A percentile compares a stretch with the other conserved stretches of the same genome.
These are phyloP conservation scores for Sebastes nivosus DNA, from an alignment of 2,797 vertebrate genomes.

Conservation along the genomic window DNA sequence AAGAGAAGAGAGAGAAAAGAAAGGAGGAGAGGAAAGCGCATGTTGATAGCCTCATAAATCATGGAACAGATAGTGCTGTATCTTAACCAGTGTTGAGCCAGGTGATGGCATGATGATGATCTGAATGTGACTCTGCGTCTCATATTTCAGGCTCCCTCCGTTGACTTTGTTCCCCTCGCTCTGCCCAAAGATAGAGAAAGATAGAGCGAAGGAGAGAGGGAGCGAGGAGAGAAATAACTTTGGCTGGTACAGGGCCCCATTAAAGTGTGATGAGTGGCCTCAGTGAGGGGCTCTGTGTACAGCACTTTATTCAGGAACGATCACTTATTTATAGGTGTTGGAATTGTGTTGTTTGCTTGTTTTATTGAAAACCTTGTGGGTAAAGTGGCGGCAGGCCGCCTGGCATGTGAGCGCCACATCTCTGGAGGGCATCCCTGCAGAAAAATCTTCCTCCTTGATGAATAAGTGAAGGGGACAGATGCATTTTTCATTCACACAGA, in stretches of 20 bases:
- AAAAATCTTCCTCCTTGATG: slow-evolving; percentile 79
- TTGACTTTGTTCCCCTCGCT: slow-evolving; percentile 33
- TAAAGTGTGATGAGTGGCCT: slow-evolving; percentile 83
- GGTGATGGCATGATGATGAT: slow-evolving; percentile 63
- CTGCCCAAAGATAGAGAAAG: slow-evolving; percentile 41
- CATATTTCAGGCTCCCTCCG: slow-evolving; percentile 27
- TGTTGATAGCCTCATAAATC: slow-evolving; percentile 74
- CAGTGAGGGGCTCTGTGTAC: slow-evolving; percentile 75
- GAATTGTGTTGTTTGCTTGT: slow-evolving; percentile 89
- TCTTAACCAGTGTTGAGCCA: slow-evolving; percentile 67
- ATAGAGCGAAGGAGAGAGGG: slow-evolving; percentile 24
- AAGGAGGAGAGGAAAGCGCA: slow-evolving; percentile 9
- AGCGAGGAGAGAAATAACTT: slow-evolving; percentile 61
- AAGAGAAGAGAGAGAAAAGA: slow-evolving; percentile 12
- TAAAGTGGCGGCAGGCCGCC: slow-evolving; percentile 78
- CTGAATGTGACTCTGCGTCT: slow-evolving; percentile 42
- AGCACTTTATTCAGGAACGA: slow-evolving; percentile 83
- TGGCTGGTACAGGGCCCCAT: slow-evolving; percentile 67
- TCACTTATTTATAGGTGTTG: slow-evolving; percentile 87
- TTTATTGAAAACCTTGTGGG: slow-evolving; percentile 87
- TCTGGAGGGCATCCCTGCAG: slow-evolving; percentile 81
- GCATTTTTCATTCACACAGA: slow-evolving; percentile 81
- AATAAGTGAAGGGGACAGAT: slow-evolving; percentile 83
- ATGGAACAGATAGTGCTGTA: slow-evolving; percentile 62
- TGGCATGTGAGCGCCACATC: slow-evolving; percentile 79